A percentile compares a stretch with the other conserved stretches of the same genome.
Evolutionary conservation across 2,113 vertebrate species (phyloP).

Genomic region (Osmerus mordax): DNA sequence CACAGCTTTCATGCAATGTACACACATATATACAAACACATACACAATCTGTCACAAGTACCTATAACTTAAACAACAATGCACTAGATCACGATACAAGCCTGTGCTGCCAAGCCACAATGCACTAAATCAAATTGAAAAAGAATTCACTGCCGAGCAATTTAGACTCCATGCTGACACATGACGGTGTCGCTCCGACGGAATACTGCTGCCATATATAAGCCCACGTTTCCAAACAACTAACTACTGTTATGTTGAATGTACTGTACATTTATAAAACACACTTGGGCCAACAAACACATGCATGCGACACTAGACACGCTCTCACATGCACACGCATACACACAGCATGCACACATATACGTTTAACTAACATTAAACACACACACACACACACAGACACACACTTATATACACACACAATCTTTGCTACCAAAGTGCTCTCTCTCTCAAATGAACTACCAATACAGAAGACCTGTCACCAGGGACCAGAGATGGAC

Average conservation of each 20-base stretch:
- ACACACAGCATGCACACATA: conserved; percentile 1
- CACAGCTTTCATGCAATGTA: neutral
- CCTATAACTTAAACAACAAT: conserved; percentile 38
- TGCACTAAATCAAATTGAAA: conserved; percentile 57
- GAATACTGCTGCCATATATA: conserved; percentile 42
- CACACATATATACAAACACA: conserved; percentile 3
- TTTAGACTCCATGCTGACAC: conserved; percentile 45
- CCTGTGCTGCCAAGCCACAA: conserved; percentile 66
- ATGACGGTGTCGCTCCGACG: too few species aligned
- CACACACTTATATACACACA: conserved; percentile 41
- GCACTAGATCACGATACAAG: conserved; percentile 54
- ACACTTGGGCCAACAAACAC: conserved; percentile 40
- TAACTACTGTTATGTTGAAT: conserved; percentile 67
- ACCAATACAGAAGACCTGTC: conserved; percentile 63
- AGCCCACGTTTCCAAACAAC: conserved; percentile 42
- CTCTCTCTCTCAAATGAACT: conserved; percentile 75
- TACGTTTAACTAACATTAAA: neutral
- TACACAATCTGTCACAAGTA: conserved; percentile 41
- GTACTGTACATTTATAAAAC: conserved; percentile 42
- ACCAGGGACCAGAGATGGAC: conserved; percentile 56
- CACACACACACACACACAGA: conserved; percentile 4
- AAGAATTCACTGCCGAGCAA: conserved; percentile 62
- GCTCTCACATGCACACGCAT: conserved; percentile 29
- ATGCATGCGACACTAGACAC: conserved; percentile 51
- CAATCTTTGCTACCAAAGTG: conserved; percentile 78